These are phyloP conservation scores for Taphrorychus bicolor DNA, from an alignment of 2,888 invertebrate genomes.

Conservation along the genomic window DNA sequence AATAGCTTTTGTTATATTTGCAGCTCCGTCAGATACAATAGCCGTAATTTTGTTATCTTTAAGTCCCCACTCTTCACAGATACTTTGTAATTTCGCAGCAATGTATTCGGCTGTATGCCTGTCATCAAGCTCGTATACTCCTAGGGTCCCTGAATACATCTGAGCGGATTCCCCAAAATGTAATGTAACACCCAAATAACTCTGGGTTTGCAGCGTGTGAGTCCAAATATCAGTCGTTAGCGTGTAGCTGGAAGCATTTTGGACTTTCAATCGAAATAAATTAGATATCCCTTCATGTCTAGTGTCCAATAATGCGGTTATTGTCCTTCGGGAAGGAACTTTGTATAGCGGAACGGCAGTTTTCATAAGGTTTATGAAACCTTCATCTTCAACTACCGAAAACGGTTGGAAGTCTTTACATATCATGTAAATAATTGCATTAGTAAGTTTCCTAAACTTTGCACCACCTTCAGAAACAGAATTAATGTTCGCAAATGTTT, in stretches of 20 bases:
- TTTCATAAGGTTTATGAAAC: not conserved
- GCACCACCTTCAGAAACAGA: constrained; percentile 1
- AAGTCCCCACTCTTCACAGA: too few species aligned
- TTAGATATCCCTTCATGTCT: not conserved
- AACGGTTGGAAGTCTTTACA: constrained; percentile 14
- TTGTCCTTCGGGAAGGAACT: not conserved
- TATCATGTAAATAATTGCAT: constrained; percentile 13
- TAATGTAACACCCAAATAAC: too few species aligned
- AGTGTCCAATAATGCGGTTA: not conserved
- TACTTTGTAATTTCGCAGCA: too few species aligned
- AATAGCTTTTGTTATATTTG: too few species aligned
- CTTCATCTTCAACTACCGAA: constrained; percentile 12
- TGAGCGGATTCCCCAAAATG: too few species aligned
- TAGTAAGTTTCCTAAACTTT: constrained; percentile 8
- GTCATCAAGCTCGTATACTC: too few species aligned
- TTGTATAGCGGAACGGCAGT: not conserved
- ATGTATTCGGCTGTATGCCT: too few species aligned
- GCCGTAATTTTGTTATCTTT: too few species aligned
- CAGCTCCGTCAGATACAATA: too few species aligned
- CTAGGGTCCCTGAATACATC: too few species aligned
- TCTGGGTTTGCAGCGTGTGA: constrained; percentile 4
- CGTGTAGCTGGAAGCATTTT: not conserved
- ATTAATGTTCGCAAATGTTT: too few species aligned
- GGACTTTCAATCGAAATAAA: not conserved
- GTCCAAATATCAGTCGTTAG: constrained; percentile 9